A percentile compares a stretch with the other conserved stretches of the same genome.
Evolutionary conservation across 2,113 vertebrate genomes (phyloP).

Genomic region (Trematomus loennbergii): DNA sequence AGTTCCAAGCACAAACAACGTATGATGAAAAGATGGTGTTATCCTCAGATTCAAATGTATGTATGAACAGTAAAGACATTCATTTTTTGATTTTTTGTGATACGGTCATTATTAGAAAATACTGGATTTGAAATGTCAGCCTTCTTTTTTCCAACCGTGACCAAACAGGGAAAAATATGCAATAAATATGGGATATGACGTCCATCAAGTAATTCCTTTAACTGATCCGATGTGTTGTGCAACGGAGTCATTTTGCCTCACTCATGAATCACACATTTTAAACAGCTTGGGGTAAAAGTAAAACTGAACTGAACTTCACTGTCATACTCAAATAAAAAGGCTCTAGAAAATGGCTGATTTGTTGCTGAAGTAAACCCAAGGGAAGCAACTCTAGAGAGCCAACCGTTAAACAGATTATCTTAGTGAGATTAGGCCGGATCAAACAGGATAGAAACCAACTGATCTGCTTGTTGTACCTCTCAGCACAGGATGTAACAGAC

Average conservation of each 20-base stretch:
- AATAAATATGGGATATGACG: not conserved
- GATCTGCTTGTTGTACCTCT: slow-evolving; percentile 32
- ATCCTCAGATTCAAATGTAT: no score
- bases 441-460: slow-evolving; percentile 48
- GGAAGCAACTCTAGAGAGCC: slow-evolving; percentile 23
- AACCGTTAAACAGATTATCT: slow-evolving; percentile 39
- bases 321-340: slow-evolving; percentile 4
- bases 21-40: no score
- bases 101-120: no score
- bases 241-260: not conserved
- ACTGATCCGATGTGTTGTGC: not conserved
- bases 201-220: not conserved
- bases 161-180: not conserved
- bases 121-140: no score
- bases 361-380: slow-evolving; percentile 29
- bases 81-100: no score
- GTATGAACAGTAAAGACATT: no score
- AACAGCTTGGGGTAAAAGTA: not conserved
- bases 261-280: not conserved
- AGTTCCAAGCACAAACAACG: no score
- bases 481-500: not conserved
- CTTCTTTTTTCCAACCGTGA: not conserved
- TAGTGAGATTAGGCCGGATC: slow-evolving; percentile 57
- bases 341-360: not conserved
- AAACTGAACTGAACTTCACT: not conserved